phyloP scores from a whole-genome alignment of 2,888 invertebrate genomes.

The Tinea pellionella region DNA sequence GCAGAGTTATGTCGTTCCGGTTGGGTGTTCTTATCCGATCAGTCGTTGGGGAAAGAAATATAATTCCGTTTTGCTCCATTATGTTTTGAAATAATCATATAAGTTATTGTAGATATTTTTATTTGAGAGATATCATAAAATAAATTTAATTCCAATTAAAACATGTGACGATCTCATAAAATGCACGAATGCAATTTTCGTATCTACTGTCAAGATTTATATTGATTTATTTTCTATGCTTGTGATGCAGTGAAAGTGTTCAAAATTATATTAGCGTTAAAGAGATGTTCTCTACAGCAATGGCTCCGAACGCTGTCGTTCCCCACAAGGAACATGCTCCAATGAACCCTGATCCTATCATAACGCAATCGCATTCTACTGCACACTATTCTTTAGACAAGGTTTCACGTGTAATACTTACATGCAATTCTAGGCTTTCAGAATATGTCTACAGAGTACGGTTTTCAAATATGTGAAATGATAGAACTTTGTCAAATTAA shows the following conservation, averaged over 20 bases:
- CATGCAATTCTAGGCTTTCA: slow-evolving; percentile 25
- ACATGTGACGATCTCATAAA: no score
- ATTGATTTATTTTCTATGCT: no score
- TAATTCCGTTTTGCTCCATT: slow-evolving; percentile 56
- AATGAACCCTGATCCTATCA: slow-evolving; percentile 65
- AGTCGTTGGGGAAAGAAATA: slow-evolving; percentile 39
- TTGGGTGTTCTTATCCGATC: slow-evolving; percentile 59
- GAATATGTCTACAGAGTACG: not conserved
- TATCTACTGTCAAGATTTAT: no score
- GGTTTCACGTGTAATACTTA: slow-evolving; percentile 24
- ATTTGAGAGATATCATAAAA: not conserved
- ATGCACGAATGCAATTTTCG: no score
- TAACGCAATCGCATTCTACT: slow-evolving; percentile 60
- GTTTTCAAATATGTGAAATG: not conserved
- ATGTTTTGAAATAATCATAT: slow-evolving; percentile 43
- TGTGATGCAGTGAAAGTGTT: slow-evolving; percentile 21
- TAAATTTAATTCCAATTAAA: no score
- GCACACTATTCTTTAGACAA: slow-evolving; percentile 27
- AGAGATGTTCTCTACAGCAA: slow-evolving; percentile 30
- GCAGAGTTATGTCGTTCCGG: slow-evolving; percentile 50
- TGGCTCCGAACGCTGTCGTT: slow-evolving; percentile 28
- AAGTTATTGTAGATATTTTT: slow-evolving; percentile 15
- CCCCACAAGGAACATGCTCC: slow-evolving; percentile 45
- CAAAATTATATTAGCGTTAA: slow-evolving; percentile 51
- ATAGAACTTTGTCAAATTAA: slow-evolving; percentile 27